phyloP scores from a whole-genome alignment of 2,888 invertebrate species.

The Eristalinus sepulchralis region DNA sequence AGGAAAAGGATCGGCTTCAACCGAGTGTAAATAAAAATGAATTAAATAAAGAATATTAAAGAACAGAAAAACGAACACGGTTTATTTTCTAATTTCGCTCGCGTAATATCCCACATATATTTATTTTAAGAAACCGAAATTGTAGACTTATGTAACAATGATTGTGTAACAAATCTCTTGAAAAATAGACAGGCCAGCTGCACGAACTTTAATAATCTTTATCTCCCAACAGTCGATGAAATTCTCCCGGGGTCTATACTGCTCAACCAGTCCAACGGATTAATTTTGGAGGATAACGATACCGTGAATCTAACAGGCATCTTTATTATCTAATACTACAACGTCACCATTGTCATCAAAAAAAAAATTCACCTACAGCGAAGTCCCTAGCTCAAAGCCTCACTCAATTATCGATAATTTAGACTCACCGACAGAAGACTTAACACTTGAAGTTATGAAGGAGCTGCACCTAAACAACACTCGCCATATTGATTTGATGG shows the following conservation, averaged over 20 bases:
- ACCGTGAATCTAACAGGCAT: conserved; percentile 13
- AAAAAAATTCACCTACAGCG: conserved; percentile 24
- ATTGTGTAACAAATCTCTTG: too few relatives aligned
- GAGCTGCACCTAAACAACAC: conserved; percentile 12
- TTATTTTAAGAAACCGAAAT: too few relatives aligned
- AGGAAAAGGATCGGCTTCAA: too few relatives aligned
- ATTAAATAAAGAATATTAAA: too few relatives aligned
- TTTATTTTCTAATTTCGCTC: too few relatives aligned
- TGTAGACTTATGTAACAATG: too few relatives aligned
- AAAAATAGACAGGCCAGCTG: conserved; percentile 19
- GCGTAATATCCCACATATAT: too few relatives aligned
- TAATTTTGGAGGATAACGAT: neutral
- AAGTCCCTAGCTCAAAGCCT: conserved; percentile 6
- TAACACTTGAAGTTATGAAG: neutral
- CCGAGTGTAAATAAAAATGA: too few relatives aligned
- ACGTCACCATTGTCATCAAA: conserved; percentile 8
- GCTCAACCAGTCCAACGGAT: conserved; percentile 24
- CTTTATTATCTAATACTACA: conserved; percentile 17
- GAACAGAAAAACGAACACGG: too few relatives aligned
- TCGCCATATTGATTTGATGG: neutral
- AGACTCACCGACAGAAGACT: neutral
- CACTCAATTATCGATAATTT: neutral
- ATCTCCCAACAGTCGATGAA: conserved; percentile 33
- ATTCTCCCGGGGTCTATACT: conserved; percentile 27
- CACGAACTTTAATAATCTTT: conserved; percentile 16